Evolutionary conservation across 2,113 vertebrate species (phyloP), one percentile per base, ranked within the genome.

Genomic region (Platichthys flesus): DNA sequence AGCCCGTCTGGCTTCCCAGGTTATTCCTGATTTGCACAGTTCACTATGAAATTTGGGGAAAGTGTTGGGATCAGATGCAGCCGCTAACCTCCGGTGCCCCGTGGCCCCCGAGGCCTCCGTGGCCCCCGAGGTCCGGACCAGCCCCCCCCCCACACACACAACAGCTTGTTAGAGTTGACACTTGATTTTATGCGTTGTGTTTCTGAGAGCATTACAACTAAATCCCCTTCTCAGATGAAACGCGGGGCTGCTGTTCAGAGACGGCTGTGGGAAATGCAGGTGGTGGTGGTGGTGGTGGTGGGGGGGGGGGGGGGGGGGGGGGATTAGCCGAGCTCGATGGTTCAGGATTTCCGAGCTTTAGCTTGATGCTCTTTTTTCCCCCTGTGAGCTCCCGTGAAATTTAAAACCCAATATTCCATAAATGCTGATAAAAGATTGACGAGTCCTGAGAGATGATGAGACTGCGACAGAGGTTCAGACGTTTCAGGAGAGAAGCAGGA

Each of bases 131-230:
- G 54, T 23, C 9, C 21, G 1, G 54, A 5, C 73, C 76, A 21
- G 37, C 35, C 70, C 84, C 28, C 28, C 28, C 4, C 4, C 28
- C 14, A 14, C 68, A n/a, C n/a, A 65, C 23, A 85, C 74, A 88
- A 78, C 82, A 78, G 89, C 85, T 90, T 91, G 89, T 93, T 90
- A 83, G 81, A 89, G 87, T 85, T 84, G 83, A 91, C 88, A 76
- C 81, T 88, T 81, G 67, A 81, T 89, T 92, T 94, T 75, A 80
- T 82, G 85, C 82, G 68, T 86, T 85, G 84, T 85, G 78, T 92
- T 92, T 93, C 76, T 75, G 83, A 88, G 67, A 74, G 85, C 84
- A 84, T 93, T 87, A 91, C 78, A 78, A 84, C 60, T 81, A 90
- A 92, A 90, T 91, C 88, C 82, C 63, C 67, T 60, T 74, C 85